Evolutionary conservation across 2,888 invertebrate species (phyloP), one percentile per base, ranked within the genome.

Genomic region (Cylindroiulus punctatus): DNA sequence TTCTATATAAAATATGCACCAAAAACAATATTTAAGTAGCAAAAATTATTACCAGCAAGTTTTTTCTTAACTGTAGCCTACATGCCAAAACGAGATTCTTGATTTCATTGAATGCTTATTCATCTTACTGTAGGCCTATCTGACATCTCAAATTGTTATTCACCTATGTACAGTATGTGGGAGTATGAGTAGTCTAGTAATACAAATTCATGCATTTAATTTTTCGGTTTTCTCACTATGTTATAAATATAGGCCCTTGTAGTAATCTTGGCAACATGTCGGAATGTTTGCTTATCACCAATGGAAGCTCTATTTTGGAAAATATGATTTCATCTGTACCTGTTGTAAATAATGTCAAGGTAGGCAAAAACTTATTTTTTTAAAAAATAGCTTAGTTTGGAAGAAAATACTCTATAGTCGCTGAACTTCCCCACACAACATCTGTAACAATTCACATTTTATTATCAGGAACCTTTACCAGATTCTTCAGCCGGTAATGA

Each of bases 401-500:
- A 57, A 10, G 14, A 17, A 52, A 57, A 65, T 0, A 26, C n/a
- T 26, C 26, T 12, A 10, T 12, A 12, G 12, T 26, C 26, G 8
- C 26, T 26, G 12, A 65, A 26, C 10, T 12, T 65, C 3, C 65
- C 26, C 26, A 65, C 26, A 65, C 26, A 65, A n/a, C n/a, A 26
- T 65, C 26, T 65, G 65, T 65, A 65, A 65, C 65, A 65, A 26
- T 65, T 65, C 26, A 26, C 26, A 26, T 65, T 65, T 65, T 26
- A 26, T 65, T 10, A 65, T 26, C 65, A 65, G 65, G 65, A 65
- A 26, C 26, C 65, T 26, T 65, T 65, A 65, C 65, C 65, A 5
- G 65, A 65, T n/a, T 65, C 65, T 26, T 65, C 65, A 65, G 26
- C 65, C 26, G 65, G 65, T 65, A 65, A 65, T 65, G 65, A 65